These are phyloP conservation scores for Pongo abelii DNA, from an alignment of 2,113 vertebrate species.

Conservation along the genomic window DNA sequence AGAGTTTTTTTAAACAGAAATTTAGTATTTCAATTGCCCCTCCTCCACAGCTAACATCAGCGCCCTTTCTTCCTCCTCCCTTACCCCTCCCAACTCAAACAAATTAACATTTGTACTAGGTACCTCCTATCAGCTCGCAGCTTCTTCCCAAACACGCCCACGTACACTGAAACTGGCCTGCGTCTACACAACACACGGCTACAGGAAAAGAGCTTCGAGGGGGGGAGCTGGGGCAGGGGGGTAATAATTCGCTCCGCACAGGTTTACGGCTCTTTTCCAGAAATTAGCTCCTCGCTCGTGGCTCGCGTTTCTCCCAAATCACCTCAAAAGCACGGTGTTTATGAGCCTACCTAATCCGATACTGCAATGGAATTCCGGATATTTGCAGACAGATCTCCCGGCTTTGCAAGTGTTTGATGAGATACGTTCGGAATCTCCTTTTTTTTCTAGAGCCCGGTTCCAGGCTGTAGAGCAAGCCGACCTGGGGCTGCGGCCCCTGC, in stretches of 20 bases:
- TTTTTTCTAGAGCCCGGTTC: neutral
- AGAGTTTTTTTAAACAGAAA: neutral
- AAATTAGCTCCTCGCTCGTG: neutral
- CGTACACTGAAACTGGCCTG: constrained; percentile 47
- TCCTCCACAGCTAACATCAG: neutral
- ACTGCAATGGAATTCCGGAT: constrained; percentile 47
- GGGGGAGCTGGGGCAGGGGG: neutral
- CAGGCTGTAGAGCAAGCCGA: neutral
- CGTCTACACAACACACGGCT: constrained; percentile 51
- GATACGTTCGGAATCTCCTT: neutral
- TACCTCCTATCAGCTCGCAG: constrained; percentile 58
- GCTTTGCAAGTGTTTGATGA: constrained; percentile 46
- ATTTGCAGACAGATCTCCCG: neutral
- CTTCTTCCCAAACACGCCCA: constrained; percentile 53
- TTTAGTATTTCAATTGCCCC: neutral
- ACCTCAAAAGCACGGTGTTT: constrained; percentile 43
- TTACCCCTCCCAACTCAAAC: constrained; percentile 53
- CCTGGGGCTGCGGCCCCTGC: neutral
- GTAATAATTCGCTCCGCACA: neutral
- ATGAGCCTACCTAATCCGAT: constrained; percentile 42
- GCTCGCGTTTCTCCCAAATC: neutral
- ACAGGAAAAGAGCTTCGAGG: constrained; percentile 31
- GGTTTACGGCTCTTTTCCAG: neutral
- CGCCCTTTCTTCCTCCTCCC: constrained; percentile 41
- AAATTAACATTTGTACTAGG: constrained; percentile 49